Evolutionary conservation across 2,888 invertebrate species (phyloP).

Genomic region (Cerceris rybyensis): DNA sequence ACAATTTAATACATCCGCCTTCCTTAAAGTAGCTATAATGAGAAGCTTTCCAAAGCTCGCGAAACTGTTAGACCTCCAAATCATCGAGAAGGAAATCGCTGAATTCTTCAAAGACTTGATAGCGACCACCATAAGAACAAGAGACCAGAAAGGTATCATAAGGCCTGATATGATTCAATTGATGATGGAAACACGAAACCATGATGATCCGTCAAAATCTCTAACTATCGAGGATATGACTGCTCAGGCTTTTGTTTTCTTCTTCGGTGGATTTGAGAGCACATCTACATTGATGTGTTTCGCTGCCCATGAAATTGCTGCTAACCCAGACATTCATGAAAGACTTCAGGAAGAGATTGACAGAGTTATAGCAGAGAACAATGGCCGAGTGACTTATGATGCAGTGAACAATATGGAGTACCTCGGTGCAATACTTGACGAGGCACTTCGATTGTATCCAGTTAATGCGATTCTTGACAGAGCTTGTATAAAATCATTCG

Average conservation of each 20-base stretch:
- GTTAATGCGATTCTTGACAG: constrained; percentile 70
- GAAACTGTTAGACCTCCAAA: constrained; percentile 40
- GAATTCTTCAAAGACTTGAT: constrained; percentile 64
- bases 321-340: constrained; percentile 81
- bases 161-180: constrained; percentile 85
- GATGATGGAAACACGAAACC: constrained; percentile 81
- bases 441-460: constrained; percentile 74
- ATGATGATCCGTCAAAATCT: constrained; percentile 27
- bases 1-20: constrained; percentile 20
- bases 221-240: constrained; percentile 78
- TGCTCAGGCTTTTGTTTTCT: constrained; percentile 81
- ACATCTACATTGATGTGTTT: constrained; percentile 70
- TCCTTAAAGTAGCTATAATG: constrained; percentile 50
- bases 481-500: constrained; percentile 73
- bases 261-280: constrained; percentile 75
- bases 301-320: constrained; percentile 66
- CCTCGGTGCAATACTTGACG: constrained; percentile 83
- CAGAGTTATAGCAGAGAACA: constrained; percentile 58
- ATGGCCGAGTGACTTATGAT: constrained; percentile 80
- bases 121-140: constrained; percentile 53
- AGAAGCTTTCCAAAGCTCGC: constrained; percentile 45
- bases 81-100: constrained; percentile 26
- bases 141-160: constrained; percentile 66
- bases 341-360: constrained; percentile 75
- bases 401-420: constrained; percentile 82